These are phyloP conservation scores for Gonatopus flavifemur DNA, from an alignment of 1,140 invertebrate genomes.

Conservation along the genomic window DNA sequence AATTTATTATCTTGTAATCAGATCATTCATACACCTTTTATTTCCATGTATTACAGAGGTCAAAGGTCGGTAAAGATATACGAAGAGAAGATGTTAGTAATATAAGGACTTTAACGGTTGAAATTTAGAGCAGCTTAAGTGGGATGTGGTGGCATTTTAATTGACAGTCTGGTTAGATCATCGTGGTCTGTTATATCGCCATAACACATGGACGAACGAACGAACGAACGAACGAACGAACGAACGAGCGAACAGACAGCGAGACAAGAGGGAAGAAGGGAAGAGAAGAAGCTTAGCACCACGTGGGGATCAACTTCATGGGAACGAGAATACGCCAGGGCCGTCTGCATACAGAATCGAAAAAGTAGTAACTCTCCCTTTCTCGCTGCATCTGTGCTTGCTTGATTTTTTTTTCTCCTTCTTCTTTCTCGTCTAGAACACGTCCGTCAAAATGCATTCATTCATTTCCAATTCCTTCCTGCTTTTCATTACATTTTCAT, in stretches of 20 bases:
- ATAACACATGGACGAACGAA: conserved; percentile 35
- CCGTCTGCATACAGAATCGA: conserved; percentile 14
- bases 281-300: conserved; percentile 32
- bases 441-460: too few species aligned
- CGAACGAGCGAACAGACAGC: conserved; percentile 16
- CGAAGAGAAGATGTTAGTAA: too few species aligned
- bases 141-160: conserved; percentile 52
- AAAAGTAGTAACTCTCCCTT: not conserved
- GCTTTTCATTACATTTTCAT: too few species aligned
- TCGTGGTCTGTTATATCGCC: conserved; percentile 38
- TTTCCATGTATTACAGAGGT: too few species aligned
- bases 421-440: too few species aligned
- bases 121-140: conserved; percentile 47
- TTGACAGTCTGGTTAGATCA: conserved; percentile 50
- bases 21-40: too few species aligned
- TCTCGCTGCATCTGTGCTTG: not conserved
- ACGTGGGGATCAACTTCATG: conserved; percentile 47
- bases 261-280: conserved; percentile 7
- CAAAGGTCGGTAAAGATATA: too few species aligned
- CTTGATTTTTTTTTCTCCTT: too few species aligned
- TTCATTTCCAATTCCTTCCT: too few species aligned
- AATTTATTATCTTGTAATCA: too few species aligned
- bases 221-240: conserved; percentile 23
- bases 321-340: conserved; percentile 40
- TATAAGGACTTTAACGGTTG: conserved; percentile 32